Evolutionary conservation across 2,888 invertebrate genomes (phyloP).

Genomic region (Brassicogethes aeneus): DNA sequence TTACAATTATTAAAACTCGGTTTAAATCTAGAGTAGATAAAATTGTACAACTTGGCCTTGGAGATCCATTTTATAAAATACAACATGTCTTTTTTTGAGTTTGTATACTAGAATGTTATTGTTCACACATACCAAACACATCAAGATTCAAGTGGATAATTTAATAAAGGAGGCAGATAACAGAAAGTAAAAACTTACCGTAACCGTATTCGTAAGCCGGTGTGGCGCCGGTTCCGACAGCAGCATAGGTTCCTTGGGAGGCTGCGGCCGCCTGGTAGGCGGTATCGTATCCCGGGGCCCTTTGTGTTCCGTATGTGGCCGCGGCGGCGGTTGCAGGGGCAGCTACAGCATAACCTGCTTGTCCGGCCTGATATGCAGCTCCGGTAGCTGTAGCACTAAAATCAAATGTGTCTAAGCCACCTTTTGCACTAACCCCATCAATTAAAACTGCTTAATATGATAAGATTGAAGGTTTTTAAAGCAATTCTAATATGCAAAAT

Average conservation of each 20-base stretch:
- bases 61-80: too few relatives aligned
- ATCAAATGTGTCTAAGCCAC: slow-evolving; percentile 17
- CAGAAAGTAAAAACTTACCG: slow-evolving; percentile 38
- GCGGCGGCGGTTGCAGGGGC: slow-evolving; percentile 74
- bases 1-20: too few relatives aligned
- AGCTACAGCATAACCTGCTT: slow-evolving; percentile 77
- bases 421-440: neutral
- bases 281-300: slow-evolving; percentile 73
- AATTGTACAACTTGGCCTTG: too few relatives aligned
- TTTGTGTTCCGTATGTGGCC: slow-evolving; percentile 76
- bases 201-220: slow-evolving; percentile 63
- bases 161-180: too few relatives aligned
- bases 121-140: too few relatives aligned
- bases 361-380: slow-evolving; percentile 74
- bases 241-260: slow-evolving; percentile 60
- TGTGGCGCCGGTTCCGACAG: slow-evolving; percentile 44
- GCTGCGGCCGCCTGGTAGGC: slow-evolving; percentile 76
- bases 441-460: neutral
- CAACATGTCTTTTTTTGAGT: too few relatives aligned
- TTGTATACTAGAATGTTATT: too few relatives aligned
- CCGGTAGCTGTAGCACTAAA: slow-evolving; percentile 60
- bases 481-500: neutral
- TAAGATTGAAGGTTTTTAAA: too few relatives aligned
- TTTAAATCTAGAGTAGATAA: too few relatives aligned
- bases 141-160: too few relatives aligned